These are phyloP conservation scores for Megaceryle alcyon DNA, from an alignment of 2,797 vertebrate genomes.

Conservation along the genomic window DNA sequence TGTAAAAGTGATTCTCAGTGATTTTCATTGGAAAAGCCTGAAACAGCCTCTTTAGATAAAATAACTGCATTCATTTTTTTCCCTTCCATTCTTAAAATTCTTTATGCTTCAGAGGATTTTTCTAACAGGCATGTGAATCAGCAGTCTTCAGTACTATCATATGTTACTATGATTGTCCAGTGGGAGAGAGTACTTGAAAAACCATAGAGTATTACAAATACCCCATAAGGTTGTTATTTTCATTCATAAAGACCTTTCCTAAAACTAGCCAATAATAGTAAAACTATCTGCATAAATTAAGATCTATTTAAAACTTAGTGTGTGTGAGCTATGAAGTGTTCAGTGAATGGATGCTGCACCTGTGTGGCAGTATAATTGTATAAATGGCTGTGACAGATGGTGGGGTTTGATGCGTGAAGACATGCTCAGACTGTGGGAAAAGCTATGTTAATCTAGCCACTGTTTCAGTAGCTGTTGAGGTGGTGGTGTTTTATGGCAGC, in stretches of 20 bases:
- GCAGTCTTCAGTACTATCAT: background rate
- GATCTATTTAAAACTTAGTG: background rate
- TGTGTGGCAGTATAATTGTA: slow-evolving; percentile 1
- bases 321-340: background rate
- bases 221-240: background rate
- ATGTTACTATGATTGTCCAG: background rate
- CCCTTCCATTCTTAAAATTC: background rate
- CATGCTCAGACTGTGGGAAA: slow-evolving; percentile 22
- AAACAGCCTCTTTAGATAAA: background rate
- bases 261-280: background rate
- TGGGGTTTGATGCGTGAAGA: slow-evolving; percentile 26
- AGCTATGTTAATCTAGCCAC: background rate
- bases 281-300: slow-evolving; percentile 14
- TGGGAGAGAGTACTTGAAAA: background rate
- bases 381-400: slow-evolving; percentile 58
- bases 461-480: background rate
- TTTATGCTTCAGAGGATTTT: background rate
- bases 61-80: background rate
- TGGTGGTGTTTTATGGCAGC: background rate
- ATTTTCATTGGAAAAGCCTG: background rate
- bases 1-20: background rate
- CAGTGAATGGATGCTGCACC: slow-evolving; percentile 35
- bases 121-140: background rate
- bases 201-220: background rate
- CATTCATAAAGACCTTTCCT: background rate